Evolutionary conservation across 1,140 invertebrate genomes (phyloP), one percentile per base, ranked within the genome.

Genomic region (Choristoneura fumiferana): DNA sequence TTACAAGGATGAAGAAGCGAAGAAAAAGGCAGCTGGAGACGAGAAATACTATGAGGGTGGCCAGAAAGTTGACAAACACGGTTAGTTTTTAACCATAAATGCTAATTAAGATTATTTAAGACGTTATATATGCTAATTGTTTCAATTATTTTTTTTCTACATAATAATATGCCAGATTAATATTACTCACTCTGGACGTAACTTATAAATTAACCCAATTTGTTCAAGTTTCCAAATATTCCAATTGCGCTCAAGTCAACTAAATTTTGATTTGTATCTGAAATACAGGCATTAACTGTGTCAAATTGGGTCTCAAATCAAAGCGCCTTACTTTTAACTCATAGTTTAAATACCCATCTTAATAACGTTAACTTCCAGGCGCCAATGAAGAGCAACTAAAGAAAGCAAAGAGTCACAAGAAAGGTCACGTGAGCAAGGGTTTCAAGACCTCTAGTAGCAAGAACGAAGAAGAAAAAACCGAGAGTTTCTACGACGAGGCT

Each of bases 401-500:
- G 36, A 84, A 85, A 57, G 85, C 90, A 22, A 89, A 90, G 53
- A 92, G 91, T 12, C 92, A 93, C 65, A 93, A 92, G 69, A 94
- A 93, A 60, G 93, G 93, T 0, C 92, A 93, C 72, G 90, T 91
- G 17, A 92, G 91, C 63, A 92, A 92, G 65, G 92, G 92, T 8
- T 93, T 92, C 75, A 92, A 93, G 67, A 89, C 90, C 1, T 92
- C 92, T 0, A 92, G 92, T 63, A 92, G 92, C 62, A 94, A 94
- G 60, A 93, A 94, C 67, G 93, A 94, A 68, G 90, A 91, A 67
- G 92, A 92, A 55, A 93, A 92, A 73, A 91, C 91, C 8, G 92
- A 93, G 68, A 92, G 91, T 63, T 94, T 91, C 84, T 93, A 92
- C 60, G 93, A 94, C 57, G 92, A 93, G 64, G 90, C 91, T n/a